phyloP scores from a whole-genome alignment of 2,888 invertebrate species.

The Limnephilus lunatus region DNA sequence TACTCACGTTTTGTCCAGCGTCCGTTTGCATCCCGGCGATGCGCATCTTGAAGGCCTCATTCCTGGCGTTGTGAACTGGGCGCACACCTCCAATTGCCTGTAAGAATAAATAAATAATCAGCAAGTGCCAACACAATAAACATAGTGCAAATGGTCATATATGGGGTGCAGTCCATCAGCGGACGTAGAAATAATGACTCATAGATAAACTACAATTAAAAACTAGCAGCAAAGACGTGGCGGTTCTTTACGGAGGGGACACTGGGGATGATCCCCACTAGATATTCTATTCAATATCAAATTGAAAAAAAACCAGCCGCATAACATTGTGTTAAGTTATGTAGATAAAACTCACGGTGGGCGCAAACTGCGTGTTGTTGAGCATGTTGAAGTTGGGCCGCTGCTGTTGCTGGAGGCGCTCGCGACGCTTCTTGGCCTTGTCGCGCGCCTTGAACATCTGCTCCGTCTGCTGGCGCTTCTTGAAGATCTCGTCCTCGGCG shows the following conservation, averaged over 20 bases:
- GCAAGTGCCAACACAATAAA: background rate
- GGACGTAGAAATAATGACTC: too few species aligned
- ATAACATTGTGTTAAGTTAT: background rate
- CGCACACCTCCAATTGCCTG: constrained; percentile 79
- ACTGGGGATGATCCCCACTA: too few species aligned
- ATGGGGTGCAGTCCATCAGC: too few species aligned
- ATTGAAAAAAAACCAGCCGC: too few species aligned
- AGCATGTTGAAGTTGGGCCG: constrained; percentile 84
- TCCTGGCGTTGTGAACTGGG: constrained; percentile 83
- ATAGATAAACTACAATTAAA: too few species aligned
- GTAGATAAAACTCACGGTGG: constrained; percentile 76
- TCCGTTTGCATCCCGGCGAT: constrained; percentile 78
- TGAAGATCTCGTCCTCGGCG: constrained; percentile 98
- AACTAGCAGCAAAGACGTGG: too few species aligned
- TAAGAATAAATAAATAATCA: constrained; percentile 39
- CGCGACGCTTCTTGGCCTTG: constrained; percentile 82
- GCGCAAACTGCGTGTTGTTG: constrained; percentile 87
- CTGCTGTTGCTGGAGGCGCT: constrained; percentile 76
- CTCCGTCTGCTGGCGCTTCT: constrained; percentile 92
- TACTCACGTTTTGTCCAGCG: constrained; percentile 70
- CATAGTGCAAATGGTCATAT: background rate
- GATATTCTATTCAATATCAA: too few species aligned
- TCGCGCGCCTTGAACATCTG: constrained; percentile 87
- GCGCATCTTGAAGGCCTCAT: constrained; percentile 86
- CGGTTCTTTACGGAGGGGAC: too few species aligned